Conservation (phyloP, 2,113 vertebrate genomes). For the Mus pahari region DNA sequence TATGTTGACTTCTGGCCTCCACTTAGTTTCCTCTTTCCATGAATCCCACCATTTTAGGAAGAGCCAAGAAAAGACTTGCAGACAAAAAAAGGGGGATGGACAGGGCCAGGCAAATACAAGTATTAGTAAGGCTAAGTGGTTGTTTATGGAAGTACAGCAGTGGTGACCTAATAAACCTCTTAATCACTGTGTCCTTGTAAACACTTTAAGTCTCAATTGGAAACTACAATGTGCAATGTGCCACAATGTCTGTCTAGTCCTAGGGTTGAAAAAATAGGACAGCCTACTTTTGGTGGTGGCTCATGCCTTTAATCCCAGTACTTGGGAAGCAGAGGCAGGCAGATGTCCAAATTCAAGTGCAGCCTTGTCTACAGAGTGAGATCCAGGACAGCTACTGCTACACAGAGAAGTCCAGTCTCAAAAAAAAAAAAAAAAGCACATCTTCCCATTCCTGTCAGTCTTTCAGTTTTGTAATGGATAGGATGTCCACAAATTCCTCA, state of each 20-base stretch:
- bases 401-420: not conserved
- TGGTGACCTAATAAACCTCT: not conserved
- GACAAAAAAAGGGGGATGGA: not conserved
- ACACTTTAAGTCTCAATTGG: slow-evolving; percentile 10
- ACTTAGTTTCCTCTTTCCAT: not conserved
- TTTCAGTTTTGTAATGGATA: not conserved
- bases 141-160: not conserved
- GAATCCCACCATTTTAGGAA: slow-evolving; percentile 14
- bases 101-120: not conserved
- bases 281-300: not conserved
- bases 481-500: not conserved
- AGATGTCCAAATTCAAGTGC: not conserved
- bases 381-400: not conserved
- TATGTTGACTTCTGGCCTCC: not conserved
- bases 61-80: not conserved
- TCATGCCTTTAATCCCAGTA: not conserved
- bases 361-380: not conserved
- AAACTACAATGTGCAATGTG: not conserved
- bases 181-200: not conserved
- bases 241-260: not conserved
- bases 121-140: slow-evolving; percentile 5
- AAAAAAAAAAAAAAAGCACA: not conserved
- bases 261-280: not conserved
- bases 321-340: not conserved
- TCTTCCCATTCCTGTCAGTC: not conserved